Conservation (phyloP, 64 coral and sea anemone species). For the Montipora sp. region DNA sequence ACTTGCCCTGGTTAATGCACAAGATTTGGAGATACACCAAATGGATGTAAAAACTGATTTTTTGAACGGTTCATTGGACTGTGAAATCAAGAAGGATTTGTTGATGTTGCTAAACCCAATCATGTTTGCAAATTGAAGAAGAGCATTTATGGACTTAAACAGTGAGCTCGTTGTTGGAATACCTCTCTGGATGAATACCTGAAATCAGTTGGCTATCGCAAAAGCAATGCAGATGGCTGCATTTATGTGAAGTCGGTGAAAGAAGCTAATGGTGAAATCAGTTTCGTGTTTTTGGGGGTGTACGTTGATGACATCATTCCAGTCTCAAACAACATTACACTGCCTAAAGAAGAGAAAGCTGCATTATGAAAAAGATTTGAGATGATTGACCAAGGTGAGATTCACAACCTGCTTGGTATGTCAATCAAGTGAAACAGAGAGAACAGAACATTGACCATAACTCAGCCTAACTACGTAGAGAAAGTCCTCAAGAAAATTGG, state of each 20-base stretch:
- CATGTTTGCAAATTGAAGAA: slow-evolving; percentile 72
- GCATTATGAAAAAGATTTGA: not conserved
- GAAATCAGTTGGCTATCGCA: slow-evolving; percentile 49
- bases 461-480: slow-evolving; percentile 20
- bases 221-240: slow-evolving; percentile 65
- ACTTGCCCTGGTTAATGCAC: slow-evolving; percentile 34
- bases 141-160: slow-evolving; percentile 72
- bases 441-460: slow-evolving; percentile 19
- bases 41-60: slow-evolving; percentile 79
- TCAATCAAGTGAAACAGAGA: slow-evolving; percentile 57
- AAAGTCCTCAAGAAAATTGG: slow-evolving; percentile 48
- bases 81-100: slow-evolving; percentile 73
- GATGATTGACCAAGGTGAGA: slow-evolving; percentile 20
- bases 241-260: slow-evolving; percentile 64
- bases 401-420: not conserved
- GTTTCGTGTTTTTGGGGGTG: slow-evolving; percentile 60
- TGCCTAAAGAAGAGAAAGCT: slow-evolving; percentile 67
- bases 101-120: slow-evolving; percentile 62
- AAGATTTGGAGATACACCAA: slow-evolving; percentile 47
- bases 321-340: slow-evolving; percentile 48
- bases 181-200: not conserved
- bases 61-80: slow-evolving; percentile 58
- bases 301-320: slow-evolving; percentile 76
- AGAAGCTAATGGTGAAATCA: slow-evolving; percentile 53
- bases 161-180: slow-evolving; percentile 71